A percentile compares a stretch with the other conserved stretches of the same genome.
These are phyloP conservation scores for Lasioglossum morio DNA, from an alignment of 2,888 invertebrate species.

Conservation along the genomic window DNA sequence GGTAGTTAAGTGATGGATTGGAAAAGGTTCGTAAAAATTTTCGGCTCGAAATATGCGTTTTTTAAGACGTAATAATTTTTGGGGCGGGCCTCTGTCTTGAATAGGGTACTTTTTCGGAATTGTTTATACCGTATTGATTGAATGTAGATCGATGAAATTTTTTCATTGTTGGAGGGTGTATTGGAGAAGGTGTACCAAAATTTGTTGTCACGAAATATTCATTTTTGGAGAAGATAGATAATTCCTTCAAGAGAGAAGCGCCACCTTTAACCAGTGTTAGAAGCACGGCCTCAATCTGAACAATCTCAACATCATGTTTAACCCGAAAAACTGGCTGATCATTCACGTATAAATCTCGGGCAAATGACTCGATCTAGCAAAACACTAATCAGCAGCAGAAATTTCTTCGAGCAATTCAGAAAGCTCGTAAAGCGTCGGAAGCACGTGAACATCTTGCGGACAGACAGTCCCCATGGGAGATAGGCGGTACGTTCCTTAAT, in stretches of 20 bases:
- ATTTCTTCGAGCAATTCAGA: background rate
- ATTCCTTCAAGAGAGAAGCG: background rate
- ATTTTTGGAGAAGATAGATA: background rate
- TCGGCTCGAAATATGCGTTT: background rate
- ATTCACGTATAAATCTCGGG: background rate
- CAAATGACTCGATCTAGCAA: background rate
- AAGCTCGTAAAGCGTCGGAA: background rate
- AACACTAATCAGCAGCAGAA: background rate
- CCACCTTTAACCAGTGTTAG: background rate
- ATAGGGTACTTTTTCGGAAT: background rate
- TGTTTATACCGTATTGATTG: background rate
- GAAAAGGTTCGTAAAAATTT: no score
- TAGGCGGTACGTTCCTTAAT: constrained; percentile 23
- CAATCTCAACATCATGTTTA: background rate
- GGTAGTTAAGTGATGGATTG: background rate
- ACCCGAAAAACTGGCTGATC: background rate
- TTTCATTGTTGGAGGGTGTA: background rate
- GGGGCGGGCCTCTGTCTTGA: no score
- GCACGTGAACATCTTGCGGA: background rate
- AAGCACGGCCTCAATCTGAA: background rate
- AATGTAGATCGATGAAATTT: background rate
- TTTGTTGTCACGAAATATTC: no score
- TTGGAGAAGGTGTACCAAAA: background rate
- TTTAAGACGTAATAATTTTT: background rate
- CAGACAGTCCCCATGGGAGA: background rate